phyloP scores from a whole-genome alignment of 2,888 invertebrate species.

The Dione vanillae region DNA sequence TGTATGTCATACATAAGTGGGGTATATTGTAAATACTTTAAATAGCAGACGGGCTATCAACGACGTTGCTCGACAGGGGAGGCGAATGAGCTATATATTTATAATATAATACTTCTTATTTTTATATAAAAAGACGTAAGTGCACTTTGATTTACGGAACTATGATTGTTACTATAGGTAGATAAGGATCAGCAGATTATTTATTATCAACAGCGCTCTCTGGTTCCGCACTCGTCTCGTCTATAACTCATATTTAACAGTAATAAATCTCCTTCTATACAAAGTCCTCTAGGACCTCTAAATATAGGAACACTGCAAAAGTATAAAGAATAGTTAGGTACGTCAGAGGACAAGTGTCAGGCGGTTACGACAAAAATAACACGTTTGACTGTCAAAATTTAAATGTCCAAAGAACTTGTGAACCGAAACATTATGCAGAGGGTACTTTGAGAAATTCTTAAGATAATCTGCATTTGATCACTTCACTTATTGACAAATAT shows the following conservation, averaged over 20 bases:
- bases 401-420: neutral
- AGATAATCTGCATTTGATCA: constrained; percentile 46
- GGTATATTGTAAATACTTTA: constrained; percentile 82
- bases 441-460: constrained; percentile 24
- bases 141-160: constrained; percentile 83
- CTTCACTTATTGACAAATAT: constrained; percentile 50
- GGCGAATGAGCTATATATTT: constrained; percentile 62
- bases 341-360: constrained; percentile 21
- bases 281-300: constrained; percentile 42
- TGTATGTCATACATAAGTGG: constrained; percentile 70
- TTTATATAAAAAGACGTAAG: constrained; percentile 76
- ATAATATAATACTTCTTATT: constrained; percentile 74
- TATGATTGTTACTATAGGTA: constrained; percentile 64
- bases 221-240: constrained; percentile 34
- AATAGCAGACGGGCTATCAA: constrained; percentile 74
- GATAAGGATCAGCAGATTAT: constrained; percentile 53
- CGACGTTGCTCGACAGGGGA: constrained; percentile 72
- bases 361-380: constrained; percentile 17
- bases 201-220: constrained; percentile 32
- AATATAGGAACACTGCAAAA: constrained; percentile 44
- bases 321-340: constrained; percentile 32
- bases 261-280: constrained; percentile 38
- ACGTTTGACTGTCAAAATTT: neutral
- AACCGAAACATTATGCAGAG: neutral
- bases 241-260: constrained; percentile 38